phyloP scores from a whole-genome alignment of 2,888 invertebrate genomes.

The Morpho helenor region DNA sequence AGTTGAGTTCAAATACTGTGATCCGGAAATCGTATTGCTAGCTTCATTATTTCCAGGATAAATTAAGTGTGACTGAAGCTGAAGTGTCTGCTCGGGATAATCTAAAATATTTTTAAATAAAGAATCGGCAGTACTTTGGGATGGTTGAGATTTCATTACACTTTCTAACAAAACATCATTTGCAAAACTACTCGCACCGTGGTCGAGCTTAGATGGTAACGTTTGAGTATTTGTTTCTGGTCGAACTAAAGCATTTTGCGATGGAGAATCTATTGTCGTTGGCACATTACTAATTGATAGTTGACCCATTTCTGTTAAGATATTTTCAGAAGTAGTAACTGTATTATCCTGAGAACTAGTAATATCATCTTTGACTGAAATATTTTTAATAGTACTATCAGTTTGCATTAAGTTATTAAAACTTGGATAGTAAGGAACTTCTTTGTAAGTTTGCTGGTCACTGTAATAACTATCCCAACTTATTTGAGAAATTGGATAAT shows the following conservation, averaged over 20 bases:
- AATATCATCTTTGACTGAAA: no score
- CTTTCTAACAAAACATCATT: neutral
- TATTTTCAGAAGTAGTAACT: neutral
- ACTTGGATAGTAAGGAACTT: neutral
- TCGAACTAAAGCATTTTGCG: neutral
- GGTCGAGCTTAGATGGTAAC: neutral
- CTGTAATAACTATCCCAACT: constrained; percentile 8
- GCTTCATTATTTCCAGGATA: neutral
- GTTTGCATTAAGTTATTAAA: neutral
- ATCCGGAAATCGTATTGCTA: neutral
- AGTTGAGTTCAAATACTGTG: neutral
- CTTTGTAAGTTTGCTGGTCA: neutral
- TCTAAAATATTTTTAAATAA: constrained; percentile 18
- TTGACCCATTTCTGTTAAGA: neutral
- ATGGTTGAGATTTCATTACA: constrained; percentile 8
- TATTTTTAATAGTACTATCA: no score
- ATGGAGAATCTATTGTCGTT: neutral
- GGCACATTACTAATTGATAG: neutral
- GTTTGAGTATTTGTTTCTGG: neutral
- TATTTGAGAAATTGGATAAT: constrained; percentile 7
- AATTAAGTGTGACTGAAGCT: neutral
- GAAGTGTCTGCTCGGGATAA: neutral
- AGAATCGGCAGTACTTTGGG: constrained; percentile 10
- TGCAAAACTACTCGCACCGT: neutral
- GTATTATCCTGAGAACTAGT: neutral